Evolutionary conservation across 2,113 vertebrate species (phyloP).

Genomic region (Myotis brandtii): DNA sequence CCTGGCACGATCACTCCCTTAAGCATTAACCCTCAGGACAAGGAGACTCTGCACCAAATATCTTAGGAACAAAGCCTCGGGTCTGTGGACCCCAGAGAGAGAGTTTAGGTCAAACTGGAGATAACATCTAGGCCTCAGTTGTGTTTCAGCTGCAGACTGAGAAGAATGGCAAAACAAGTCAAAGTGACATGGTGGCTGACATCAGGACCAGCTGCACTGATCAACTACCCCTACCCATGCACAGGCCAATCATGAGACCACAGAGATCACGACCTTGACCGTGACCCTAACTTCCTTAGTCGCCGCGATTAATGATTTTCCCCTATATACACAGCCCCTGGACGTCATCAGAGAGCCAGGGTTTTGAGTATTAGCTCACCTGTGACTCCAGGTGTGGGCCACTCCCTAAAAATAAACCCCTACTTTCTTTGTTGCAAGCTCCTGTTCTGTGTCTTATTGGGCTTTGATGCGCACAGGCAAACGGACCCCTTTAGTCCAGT

Average conservation of each 20-base stretch:
- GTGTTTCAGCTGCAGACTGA: background rate
- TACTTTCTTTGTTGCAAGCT: background rate
- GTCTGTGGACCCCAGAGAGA: background rate
- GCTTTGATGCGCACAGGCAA: background rate
- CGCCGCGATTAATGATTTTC: background rate
- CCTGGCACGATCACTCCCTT: too few species aligned
- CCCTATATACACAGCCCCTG: background rate
- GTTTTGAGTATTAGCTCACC: background rate
- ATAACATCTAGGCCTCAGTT: background rate
- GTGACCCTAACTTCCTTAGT: background rate
- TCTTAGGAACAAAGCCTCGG: background rate
- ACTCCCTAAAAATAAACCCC: background rate
- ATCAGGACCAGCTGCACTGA: background rate
- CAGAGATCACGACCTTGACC: background rate
- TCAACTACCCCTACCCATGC: background rate
- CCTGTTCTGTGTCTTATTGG: background rate
- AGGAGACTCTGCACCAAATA: background rate
- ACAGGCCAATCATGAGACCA: background rate
- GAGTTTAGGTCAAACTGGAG: background rate
- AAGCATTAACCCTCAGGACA: background rate
- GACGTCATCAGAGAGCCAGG: background rate
- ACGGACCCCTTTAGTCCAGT: background rate
- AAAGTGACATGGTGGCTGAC: background rate
- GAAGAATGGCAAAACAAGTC: background rate
- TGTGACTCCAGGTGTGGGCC: background rate